A percentile compares a stretch with the other conserved stretches of the same genome.
These are phyloP conservation scores for Lathamus discolor DNA, from an alignment of 2,113 vertebrate species.

Conservation along the genomic window DNA sequence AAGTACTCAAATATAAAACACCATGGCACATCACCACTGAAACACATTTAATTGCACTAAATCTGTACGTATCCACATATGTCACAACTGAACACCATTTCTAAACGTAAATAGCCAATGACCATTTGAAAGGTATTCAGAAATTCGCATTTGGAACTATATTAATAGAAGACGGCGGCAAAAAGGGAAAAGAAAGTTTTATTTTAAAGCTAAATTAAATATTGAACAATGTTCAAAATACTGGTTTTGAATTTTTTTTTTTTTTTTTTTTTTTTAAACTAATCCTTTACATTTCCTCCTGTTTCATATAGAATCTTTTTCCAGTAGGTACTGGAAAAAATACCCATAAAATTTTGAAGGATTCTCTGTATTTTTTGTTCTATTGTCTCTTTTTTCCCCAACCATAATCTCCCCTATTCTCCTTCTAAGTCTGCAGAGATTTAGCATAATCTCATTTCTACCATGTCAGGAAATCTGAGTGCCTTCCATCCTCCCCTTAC, in stretches of 20 bases:
- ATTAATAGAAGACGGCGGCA: neutral
- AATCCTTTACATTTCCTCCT: neutral
- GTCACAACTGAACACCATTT: neutral
- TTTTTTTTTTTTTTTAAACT: neutral
- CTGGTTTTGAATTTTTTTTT: fast-evolving
- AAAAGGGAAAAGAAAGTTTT: neutral
- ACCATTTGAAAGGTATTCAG: neutral
- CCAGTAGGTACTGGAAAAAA: neutral
- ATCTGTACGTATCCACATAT: neutral
- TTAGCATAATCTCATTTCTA: neutral
- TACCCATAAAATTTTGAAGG: neutral
- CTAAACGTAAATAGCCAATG: neutral
- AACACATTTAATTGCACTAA: neutral
- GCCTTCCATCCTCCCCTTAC: neutral
- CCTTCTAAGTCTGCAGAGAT: neutral
- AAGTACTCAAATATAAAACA: neutral
- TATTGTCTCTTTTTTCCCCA: neutral
- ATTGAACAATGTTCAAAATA: neutral
- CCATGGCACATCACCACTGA: neutral
- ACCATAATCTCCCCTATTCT: neutral
- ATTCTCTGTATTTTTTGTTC: neutral
- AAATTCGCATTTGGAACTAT: neutral
- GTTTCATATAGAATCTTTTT: neutral
- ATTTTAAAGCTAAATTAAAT: neutral
- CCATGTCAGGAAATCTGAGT: fast-evolving